Conservation (phyloP, 1,140 invertebrate species). For the Antheraea mylitta region DNA sequence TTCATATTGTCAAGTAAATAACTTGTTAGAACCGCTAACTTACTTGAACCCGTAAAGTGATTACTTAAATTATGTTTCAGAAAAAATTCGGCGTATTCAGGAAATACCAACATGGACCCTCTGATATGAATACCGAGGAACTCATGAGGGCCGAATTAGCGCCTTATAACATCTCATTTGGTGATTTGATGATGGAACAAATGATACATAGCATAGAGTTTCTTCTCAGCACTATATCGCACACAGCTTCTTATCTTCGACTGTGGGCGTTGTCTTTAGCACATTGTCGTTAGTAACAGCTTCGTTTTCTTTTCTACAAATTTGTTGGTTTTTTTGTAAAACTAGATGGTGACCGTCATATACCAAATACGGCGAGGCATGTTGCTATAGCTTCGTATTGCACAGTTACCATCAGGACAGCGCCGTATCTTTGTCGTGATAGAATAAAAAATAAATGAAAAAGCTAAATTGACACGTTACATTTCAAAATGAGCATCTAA, state of each 20-base stretch:
- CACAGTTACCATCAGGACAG: too few species aligned
- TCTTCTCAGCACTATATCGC: slow-evolving; percentile 96
- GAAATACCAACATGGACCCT: slow-evolving; percentile 35
- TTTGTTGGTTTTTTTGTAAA: too few species aligned
- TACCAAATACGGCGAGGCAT: too few species aligned
- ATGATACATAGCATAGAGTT: slow-evolving; percentile 99
- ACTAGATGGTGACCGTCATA: too few species aligned
- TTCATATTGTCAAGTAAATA: background rate
- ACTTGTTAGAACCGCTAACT: background rate
- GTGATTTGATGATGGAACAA: slow-evolving; percentile 95
- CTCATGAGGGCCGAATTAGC: slow-evolving; percentile 46
- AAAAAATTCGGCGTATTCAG: slow-evolving; percentile 42
- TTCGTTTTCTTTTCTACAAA: too few species aligned
- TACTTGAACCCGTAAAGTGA: background rate
- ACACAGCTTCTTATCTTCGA: slow-evolving; percentile 98
- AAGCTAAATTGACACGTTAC: too few species aligned
- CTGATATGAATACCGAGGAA: slow-evolving; percentile 52
- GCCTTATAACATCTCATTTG: slow-evolving; percentile 79
- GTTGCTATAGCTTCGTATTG: too few species aligned
- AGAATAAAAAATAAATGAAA: too few species aligned
- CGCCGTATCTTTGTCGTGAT: too few species aligned
- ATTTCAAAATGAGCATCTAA: too few species aligned
- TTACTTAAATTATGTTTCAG: slow-evolving; percentile 25
- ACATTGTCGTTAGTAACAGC: slow-evolving; percentile 91
- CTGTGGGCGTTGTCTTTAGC: slow-evolving; percentile 98